These are phyloP conservation scores for Dasypogon diadema DNA, from an alignment of 2,888 invertebrate species.

Conservation along the genomic window DNA sequence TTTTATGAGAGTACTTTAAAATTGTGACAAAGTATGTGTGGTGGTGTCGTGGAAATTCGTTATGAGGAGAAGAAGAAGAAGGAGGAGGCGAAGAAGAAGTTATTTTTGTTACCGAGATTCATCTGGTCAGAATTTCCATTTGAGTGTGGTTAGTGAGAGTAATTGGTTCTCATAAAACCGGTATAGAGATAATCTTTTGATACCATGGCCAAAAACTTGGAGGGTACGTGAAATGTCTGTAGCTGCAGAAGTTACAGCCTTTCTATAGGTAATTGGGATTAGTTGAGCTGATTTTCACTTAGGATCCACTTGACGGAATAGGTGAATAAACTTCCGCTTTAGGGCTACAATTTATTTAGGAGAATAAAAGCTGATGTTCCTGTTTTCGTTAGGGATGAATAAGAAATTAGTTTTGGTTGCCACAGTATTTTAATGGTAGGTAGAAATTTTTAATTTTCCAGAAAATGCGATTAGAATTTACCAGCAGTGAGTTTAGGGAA, in stretches of 20 bases:
- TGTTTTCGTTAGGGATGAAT: too few relatives aligned
- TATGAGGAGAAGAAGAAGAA: neutral
- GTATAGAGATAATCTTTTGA: conserved; percentile 2
- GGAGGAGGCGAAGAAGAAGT: neutral
- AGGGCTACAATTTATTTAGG: too few relatives aligned
- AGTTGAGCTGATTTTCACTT: conserved; percentile 1
- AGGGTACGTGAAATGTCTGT: neutral
- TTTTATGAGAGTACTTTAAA: neutral
- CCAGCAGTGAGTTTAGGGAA: too few relatives aligned
- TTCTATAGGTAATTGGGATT: neutral
- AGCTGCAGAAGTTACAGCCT: neutral
- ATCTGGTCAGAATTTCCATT: neutral
- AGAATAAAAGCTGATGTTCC: too few relatives aligned
- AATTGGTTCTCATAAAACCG: conserved; percentile 9
- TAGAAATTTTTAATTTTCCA: too few relatives aligned
- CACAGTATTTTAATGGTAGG: too few relatives aligned
- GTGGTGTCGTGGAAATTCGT: neutral
- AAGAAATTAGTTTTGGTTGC: too few relatives aligned
- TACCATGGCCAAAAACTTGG: neutral
- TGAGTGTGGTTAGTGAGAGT: neutral
- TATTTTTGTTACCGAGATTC: neutral
- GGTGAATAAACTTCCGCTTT: neutral
- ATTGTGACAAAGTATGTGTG: neutral
- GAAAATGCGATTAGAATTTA: too few relatives aligned
- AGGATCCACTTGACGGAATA: neutral